Conservation (phyloP, 2,888 invertebrate species). For the Allygus modestus region DNA sequence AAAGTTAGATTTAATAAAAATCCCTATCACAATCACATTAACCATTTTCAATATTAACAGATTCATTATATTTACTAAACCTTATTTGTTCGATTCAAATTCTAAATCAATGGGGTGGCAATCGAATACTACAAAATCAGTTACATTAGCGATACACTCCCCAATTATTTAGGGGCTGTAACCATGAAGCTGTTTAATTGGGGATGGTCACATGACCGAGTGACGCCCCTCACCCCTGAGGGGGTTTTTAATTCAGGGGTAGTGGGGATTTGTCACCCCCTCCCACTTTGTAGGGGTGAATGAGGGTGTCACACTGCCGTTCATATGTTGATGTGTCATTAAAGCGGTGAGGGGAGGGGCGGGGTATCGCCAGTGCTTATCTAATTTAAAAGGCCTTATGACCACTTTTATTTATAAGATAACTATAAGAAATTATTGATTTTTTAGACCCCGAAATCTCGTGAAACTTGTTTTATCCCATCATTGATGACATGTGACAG, state of each 20-base stretch:
- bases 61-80: too few relatives aligned
- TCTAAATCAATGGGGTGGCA: background rate
- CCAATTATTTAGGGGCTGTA: background rate
- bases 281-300: background rate
- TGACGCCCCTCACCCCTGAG: background rate
- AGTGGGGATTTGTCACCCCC: constrained; percentile 1
- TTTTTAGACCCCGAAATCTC: too few relatives aligned
- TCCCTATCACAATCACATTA: too few relatives aligned
- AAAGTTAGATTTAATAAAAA: too few relatives aligned
- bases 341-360: background rate
- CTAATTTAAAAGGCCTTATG: background rate
- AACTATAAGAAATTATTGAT: too few relatives aligned
- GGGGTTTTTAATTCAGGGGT: constrained; percentile 21
- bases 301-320: constrained; percentile 4
- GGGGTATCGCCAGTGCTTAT: background rate
- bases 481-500: too few relatives aligned
- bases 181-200: constrained; percentile 9
- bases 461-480: too few relatives aligned
- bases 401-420: background rate
- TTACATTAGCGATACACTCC: background rate
- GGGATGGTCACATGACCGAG: constrained; percentile 28
- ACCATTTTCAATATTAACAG: too few relatives aligned
- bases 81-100: too few relatives aligned
- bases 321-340: constrained; percentile 20
- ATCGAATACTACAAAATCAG: background rate